Evolutionary conservation across 2,797 vertebrate species (phyloP), one percentile per base, ranked within the genome.

Genomic region (Argentina silus): DNA sequence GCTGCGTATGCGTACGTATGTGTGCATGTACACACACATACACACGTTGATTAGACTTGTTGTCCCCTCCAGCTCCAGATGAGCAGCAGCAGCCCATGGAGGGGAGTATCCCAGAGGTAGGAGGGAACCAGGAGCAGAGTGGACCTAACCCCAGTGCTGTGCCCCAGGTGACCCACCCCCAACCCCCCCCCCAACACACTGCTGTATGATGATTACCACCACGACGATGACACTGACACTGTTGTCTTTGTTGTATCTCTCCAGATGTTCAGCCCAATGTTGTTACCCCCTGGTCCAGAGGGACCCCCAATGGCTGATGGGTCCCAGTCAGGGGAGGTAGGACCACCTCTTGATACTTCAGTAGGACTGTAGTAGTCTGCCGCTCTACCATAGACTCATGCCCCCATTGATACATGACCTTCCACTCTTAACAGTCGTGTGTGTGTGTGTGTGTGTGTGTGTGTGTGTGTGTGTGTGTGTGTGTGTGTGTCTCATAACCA

Each of bases 271-370:
- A 93, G 93, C 75, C 90, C 95, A 1, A 88, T 91, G 1, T 51
- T 91, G 36, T 86, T 93, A 71, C 95, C 93, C 11, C 92, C 94
- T 59, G 95, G 89, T 14, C 81, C 94, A 36, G 97, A 96, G 53
- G 92, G 90, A 61, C 90, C 86, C n/a, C 76, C 79, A 0, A 90
- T 89, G 65, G 82, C 87, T 3, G 95, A 96, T 2, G 88, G 91
- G 2, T 85, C 91, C 44, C 95, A 92, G 7, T 94, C 94, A 2
- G 96, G 97, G 81, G 96, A 98, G 96, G 97, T 98, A 93, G 90
- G 91, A 73, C 45, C 14, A 44, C 69, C 3, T 1, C 9, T n/a
- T 47, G 55, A 45, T 50, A 2, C 6, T 48, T 47, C 21, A 0
- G n/a, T 14, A 43, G n/a, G 51, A 72, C 3, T 17, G 11, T 10